Percentiles rank a stretch among this genome's conserved stretches.
These are phyloP conservation scores for Trichopria drosophilae DNA, from an alignment of 2,888 invertebrate genomes.

Conservation along the genomic window DNA sequence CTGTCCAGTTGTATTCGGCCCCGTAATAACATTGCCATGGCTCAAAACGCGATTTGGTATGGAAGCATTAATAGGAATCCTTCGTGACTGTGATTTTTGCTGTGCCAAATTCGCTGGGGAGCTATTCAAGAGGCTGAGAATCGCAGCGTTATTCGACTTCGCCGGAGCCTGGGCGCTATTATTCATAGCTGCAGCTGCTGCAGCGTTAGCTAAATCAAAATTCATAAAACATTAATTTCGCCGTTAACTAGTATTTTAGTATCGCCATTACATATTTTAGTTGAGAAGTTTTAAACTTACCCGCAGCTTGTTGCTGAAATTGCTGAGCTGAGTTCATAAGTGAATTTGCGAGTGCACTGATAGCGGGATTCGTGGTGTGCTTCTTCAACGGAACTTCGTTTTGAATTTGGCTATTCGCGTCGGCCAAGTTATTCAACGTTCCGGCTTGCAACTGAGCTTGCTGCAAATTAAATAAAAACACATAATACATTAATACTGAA, in stretches of 20 bases:
- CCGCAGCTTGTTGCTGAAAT: slow-evolving; percentile 69
- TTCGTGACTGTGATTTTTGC: slow-evolving; percentile 52
- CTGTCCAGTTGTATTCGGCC: slow-evolving; percentile 55
- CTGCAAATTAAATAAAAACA: slow-evolving; percentile 54
- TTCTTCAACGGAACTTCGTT: slow-evolving; percentile 63
- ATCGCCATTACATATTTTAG: slow-evolving; percentile 6
- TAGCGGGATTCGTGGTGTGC: slow-evolving; percentile 66
- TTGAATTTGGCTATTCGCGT: slow-evolving; percentile 54
- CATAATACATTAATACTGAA: slow-evolving; percentile 1
- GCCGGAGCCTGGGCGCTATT: slow-evolving; percentile 54
- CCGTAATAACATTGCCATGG: slow-evolving; percentile 56
- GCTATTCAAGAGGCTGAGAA: slow-evolving; percentile 76
- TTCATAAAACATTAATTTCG: neutral
- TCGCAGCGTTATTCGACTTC: slow-evolving; percentile 70
- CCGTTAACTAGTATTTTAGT: neutral
- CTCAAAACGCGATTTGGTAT: slow-evolving; percentile 53
- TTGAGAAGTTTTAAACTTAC: slow-evolving; percentile 55
- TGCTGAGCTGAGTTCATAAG: slow-evolving; percentile 82
- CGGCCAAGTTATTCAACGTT: slow-evolving; percentile 61
- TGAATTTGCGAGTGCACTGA: slow-evolving; percentile 77
- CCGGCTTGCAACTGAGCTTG: slow-evolving; percentile 66
- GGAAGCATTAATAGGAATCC: slow-evolving; percentile 53
- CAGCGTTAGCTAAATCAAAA: slow-evolving; percentile 46
- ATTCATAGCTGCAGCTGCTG: slow-evolving; percentile 56
- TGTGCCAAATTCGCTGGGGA: slow-evolving; percentile 67